Evolutionary conservation across 2,888 invertebrate species (phyloP).

Genomic region (Camponotus fellah): DNA sequence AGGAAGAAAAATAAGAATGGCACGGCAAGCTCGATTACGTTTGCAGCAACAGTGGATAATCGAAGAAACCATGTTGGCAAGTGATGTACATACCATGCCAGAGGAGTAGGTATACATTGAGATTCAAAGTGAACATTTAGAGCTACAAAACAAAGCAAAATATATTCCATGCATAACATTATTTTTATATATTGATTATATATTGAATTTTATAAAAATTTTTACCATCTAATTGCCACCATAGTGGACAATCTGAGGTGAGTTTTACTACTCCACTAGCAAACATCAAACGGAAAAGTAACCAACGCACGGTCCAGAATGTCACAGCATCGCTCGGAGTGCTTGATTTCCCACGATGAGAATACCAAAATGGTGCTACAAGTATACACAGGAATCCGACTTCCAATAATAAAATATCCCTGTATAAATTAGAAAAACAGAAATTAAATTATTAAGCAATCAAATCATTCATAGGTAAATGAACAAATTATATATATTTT

Average conservation of each 20-base stretch:
- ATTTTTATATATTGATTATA: not conserved
- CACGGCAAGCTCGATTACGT: constrained; percentile 89
- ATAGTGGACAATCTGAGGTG: constrained; percentile 90
- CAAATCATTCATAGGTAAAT: not conserved
- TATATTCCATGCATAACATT: not conserved
- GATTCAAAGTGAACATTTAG: constrained; percentile 91
- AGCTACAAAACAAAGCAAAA: constrained; percentile 84
- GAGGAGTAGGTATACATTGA: constrained; percentile 91
- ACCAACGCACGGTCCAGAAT: constrained; percentile 91
- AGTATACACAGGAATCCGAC: constrained; percentile 90
- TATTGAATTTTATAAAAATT: not conserved
- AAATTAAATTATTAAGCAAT: not conserved
- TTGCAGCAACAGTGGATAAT: constrained; percentile 88
- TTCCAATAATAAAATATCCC: constrained; percentile 92
- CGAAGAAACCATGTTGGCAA: constrained; percentile 90
- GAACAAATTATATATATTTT: not conserved
- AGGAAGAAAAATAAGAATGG: constrained; percentile 92
- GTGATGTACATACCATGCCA: constrained; percentile 92
- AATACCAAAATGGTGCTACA: constrained; percentile 89
- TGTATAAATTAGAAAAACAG: constrained; percentile 77
- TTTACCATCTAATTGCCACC: constrained; percentile 92
- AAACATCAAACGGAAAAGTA: constrained; percentile 91
- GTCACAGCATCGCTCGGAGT: constrained; percentile 87
- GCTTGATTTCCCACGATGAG: constrained; percentile 84
- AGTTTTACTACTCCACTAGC: constrained; percentile 91